Conservation (phyloP, 1,140 invertebrate species). For the Planococcus citri region DNA sequence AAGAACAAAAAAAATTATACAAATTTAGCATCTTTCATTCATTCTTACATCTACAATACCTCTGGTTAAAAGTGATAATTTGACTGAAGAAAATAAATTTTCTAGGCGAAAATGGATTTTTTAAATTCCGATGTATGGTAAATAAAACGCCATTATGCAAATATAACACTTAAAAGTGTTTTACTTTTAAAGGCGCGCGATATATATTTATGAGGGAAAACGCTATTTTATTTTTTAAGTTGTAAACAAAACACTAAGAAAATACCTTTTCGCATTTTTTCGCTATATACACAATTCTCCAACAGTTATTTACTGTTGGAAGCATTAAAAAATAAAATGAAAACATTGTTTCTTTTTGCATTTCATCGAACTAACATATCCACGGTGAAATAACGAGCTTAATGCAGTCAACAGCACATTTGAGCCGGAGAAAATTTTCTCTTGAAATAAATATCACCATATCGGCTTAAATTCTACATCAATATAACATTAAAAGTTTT, state of each 20-base stretch:
- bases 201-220: slow-evolving; percentile 18
- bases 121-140: slow-evolving; percentile 18
- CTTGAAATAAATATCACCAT: no score
- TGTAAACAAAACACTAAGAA: slow-evolving; percentile 2
- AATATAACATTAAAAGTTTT: no score
- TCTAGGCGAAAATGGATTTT: slow-evolving; percentile 12
- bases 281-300: background rate
- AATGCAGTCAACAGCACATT: no score
- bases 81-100: slow-evolving; percentile 1
- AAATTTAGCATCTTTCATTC: no score
- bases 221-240: slow-evolving; percentile 15
- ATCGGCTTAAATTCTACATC: no score
- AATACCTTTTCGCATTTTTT: slow-evolving; percentile 9
- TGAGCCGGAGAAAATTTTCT: no score
- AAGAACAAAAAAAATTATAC: no score
- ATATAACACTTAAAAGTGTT: slow-evolving; percentile 15
- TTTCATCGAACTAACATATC: no score
- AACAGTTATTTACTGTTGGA: background rate
- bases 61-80: background rate
- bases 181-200: background rate
- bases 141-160: slow-evolving; percentile 17
- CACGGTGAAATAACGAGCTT: no score
- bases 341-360: background rate
- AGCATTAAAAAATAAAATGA: background rate
- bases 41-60: no score